Base-by-base conservation (phyloP, 2,797 vertebrate species). In the Pangasius mekongensis region DNA sequence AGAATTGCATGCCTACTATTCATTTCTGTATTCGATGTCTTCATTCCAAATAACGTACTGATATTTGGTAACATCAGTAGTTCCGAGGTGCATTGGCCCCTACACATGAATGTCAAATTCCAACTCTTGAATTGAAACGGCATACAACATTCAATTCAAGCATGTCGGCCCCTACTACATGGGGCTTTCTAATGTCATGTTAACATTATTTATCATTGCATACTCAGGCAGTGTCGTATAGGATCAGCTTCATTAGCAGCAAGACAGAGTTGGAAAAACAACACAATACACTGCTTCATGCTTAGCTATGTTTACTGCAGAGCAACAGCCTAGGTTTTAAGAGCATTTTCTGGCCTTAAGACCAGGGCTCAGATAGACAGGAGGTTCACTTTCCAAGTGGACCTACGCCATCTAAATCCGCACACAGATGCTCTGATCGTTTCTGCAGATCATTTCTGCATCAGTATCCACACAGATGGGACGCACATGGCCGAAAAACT, bases 401-500 rank as follows among this genome's bases (percentile, higher is more conserved):
- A 87, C 22, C 5, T 73, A 86, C 49, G 86, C 88, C 87, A 90
- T 84, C 47, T 87, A 82, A 87, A 88, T 84, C 73, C 33, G 66
- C 83, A 90, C 27, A 77, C 76, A 8, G 86, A 89, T 52, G 69
- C 64, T 81, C 54, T 91, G 84, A 90, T 84, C 36, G 78, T 87
- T 91, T 89, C 80, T 87, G 89, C 89, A 91, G 90, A 85, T 76
- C 73, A 62, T 58, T 56, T 67, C 67, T 77, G 30, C 83, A 86
- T 82, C 87, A 74, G 87, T 64, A 78, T 47, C 52, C 56, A 76
- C 66, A 85, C 66, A 87, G 78, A 84, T 33, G 73, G 33, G 64
- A 76, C 27, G 33, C 76, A 87, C 43, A 87, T 33, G 73, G 62
- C 47, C 27, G 74, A 74, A 88, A 78, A 77, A 66, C 77, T 85